Base-by-base conservation (phyloP, 2,797 vertebrate genomes). In the Loriculus beryllinus region DNA sequence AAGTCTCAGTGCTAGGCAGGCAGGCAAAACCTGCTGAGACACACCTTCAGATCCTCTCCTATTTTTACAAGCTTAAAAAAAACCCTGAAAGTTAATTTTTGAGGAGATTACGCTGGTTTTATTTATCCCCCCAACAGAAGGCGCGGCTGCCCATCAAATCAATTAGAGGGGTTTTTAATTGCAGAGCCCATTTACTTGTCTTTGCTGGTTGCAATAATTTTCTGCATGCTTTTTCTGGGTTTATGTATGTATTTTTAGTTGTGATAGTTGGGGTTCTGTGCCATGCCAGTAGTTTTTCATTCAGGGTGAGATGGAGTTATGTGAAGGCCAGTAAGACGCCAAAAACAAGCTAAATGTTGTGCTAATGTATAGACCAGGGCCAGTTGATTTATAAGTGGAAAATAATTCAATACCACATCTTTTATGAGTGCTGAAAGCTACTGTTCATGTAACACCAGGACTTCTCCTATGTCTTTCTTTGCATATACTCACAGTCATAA, bases 391-490 rank as follows among this genome's bases (percentile, higher is more conserved):
- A 19, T 74, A 84, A 56, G 37, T 69, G 76, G 80, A 80, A 92
- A 93, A 96, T 87, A 95, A 96, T 92, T 76, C 84, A 91, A 90
- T 75, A 71, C n/a, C 10, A 1, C 9, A 4, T 81, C 59, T 72
- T 94, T 85, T 77, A 80, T 42, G 45, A 90, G 77, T 69, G 78
- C 60, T 91, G 93, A 96, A 93, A 94, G 79, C 94, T 95, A 86
- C 92, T 62, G 72, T 91, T 92, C 82, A 89, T 70, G 57, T 85
- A 92, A 80, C 76, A 78, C 78, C 76, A 88, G 89, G 67, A 86
- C 67, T 92, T 94, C 70, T 67, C 14, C 62, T 51, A 42, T 54
- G 49, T 84, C 43, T 81, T 87, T 67, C 49, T 75, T 69, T 84
- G 83, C 72, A 70, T 81, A 25, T 57, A 35, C 39, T 93, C 64